Base-by-base conservation (phyloP, 1,140 invertebrate species). In the Anoplophora glabripennis region DNA sequence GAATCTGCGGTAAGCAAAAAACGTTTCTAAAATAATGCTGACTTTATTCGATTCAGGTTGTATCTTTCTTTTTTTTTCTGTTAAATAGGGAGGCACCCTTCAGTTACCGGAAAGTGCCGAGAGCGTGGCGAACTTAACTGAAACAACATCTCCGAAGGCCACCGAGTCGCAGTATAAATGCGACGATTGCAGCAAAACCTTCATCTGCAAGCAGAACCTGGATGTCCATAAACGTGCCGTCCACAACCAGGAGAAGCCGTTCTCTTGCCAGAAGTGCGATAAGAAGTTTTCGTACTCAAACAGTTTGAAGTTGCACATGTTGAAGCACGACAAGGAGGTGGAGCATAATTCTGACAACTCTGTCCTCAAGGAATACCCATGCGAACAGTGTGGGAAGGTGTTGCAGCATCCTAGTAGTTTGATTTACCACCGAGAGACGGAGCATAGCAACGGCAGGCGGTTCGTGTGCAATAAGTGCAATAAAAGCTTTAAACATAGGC, bases 381-480 rank as follows among this genome's bases (percentile, higher is more conserved):
- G 87, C 68, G 83, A 88, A 58, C 76, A 83, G 41, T 89, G 87
- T 71, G 82, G 81, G n/a, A 89, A 89, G 76, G 77, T 84, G 54
- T 78, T 86, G 38, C 82, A 81, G 58, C 81, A 85, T 73, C 78
- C 80, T 0, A 84, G 85, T 66, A 88, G 86, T 1, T 79, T 89
- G 15, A 74, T 86, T 15, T 89, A 89, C 73, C 87, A 89, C 72
- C 85, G 64, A 69, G 82, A 87, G 70, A 79, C 86, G 0, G 84
- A 84, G 66, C 87, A 89, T 66, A 84, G 83, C 58, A 79, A 83
- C 60, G 81, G 81, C 1, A 77, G 81, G 48, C 76, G 68, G 10
- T 89, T 84, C 75, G 82, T 86, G 8, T 89, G 87, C 70, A 84
- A 81, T 60, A 85, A 85, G 68, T 89, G 87, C 74, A 80, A 81